Base-by-base conservation (phyloP, 2,797 vertebrate species). In the Oreortyx pictus region DNA sequence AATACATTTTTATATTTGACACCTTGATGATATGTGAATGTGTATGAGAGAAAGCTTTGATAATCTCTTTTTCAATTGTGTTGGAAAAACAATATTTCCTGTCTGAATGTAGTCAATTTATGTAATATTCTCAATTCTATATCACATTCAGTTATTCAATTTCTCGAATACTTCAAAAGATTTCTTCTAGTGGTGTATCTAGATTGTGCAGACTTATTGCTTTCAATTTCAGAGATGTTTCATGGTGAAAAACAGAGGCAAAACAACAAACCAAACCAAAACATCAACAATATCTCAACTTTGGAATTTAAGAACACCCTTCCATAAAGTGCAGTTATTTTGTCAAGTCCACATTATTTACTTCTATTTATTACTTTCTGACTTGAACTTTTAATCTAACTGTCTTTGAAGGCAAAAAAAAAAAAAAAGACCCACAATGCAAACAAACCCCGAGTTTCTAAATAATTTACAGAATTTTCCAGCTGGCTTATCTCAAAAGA, bases 161-260 rank as follows among this genome's bases (percentile, higher is more conserved):
- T 17, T 76, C 15, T 39, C 82, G 82, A 88, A 76, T 88, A 79
- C 82, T 81, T 91, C 56, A 86, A 15, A 76, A 62, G 33, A 50
- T 6, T 70, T 37, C 20, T 62, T 92, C 52, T 66, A 72, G 41
- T 46, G 79, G 25, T 15, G 2, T 70, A 65, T 39, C 46, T 77
- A 25, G 4, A 50, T 84, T 86, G 29, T 90, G 50, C 46, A 39
- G 37, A 46, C 6, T 84, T 54, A 31, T 23, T 66, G 25, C 5
- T 93, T 94, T 86, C 54, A 78, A 66, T 29, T 62, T 90, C 29
- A 68, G 37, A 76, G 81, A 65, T 17, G 1, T 75, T 90, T 84
- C 27, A 49, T 4, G 33, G 4, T 7, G 7, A 52, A 83, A 54
- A 52, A 37, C 54, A 39, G 14, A 5, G 12, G 33, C 43, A 16